Conservation (phyloP, 2,797 vertebrate species). For the Pseudochaenichthys georgianus region DNA sequence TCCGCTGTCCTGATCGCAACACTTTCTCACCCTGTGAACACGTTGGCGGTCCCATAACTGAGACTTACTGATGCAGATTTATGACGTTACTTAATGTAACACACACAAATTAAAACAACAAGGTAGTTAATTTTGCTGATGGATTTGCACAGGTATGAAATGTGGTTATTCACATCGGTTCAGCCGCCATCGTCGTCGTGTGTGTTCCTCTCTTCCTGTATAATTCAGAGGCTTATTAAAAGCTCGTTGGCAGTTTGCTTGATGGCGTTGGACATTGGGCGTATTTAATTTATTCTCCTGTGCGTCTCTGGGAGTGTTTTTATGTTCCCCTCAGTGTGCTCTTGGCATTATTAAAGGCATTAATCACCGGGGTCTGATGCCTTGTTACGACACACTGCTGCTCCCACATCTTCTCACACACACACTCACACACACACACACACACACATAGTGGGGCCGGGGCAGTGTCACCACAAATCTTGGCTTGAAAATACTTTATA, state of each 20-base stretch:
- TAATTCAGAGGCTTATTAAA: constrained; percentile 74
- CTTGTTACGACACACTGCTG: constrained; percentile 63
- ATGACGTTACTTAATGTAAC: neutral
- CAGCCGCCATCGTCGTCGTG: constrained; percentile 7
- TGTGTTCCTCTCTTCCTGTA: constrained; percentile 29
- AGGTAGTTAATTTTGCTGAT: constrained; percentile 37
- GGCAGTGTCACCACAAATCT: neutral
- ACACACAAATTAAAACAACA: constrained; percentile 19
- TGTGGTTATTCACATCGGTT: constrained; percentile 54
- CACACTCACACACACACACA: constrained; percentile 31
- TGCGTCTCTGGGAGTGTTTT: constrained; percentile 59
- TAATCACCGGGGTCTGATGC: constrained; percentile 70
- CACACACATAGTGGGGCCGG: constrained; percentile 2
- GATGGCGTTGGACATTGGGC: constrained; percentile 65
- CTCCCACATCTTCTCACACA: neutral
- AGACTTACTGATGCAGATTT: neutral
- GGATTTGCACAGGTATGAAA: constrained; percentile 53
- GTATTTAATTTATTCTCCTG: constrained; percentile 68
- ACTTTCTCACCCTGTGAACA: neutral
- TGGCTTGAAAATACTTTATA: neutral
- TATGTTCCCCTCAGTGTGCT: constrained; percentile 65
- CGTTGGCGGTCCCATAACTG: neutral
- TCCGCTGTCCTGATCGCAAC: neutral
- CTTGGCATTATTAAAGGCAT: constrained; percentile 80
- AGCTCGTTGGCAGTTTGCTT: constrained; percentile 76